Base-by-base conservation (phyloP, 2,888 invertebrate genomes). In the Cerastoderma edule region DNA sequence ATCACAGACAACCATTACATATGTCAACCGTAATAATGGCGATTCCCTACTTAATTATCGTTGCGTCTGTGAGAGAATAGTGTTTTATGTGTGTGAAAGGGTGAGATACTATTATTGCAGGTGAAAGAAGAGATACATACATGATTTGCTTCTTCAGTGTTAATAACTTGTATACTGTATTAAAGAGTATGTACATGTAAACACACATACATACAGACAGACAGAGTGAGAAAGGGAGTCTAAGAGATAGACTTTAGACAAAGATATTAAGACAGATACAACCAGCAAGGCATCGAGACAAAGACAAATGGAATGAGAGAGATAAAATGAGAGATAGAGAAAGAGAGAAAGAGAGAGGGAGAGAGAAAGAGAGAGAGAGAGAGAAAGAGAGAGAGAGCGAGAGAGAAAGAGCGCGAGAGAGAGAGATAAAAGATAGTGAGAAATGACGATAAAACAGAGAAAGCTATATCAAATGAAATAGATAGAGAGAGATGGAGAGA, bases 401-500 rank as follows among this genome's bases (percentile, higher is more conserved):
- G n/a, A 53, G 6, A 53, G 19, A 53, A 10, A 53, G n/a, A 53
- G 53, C 8, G 13, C 8, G 53, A 53, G 13, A 22, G 53, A 53
- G n/a, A 53, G 13, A 53, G 53, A 53, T 22, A 53, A 6, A 53
- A n/a, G n/a, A 16, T 13, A 13, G 19, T 16, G 19, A 16, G 19
- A 13, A 44, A 10, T 16, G 10, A 44, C 13, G 44, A 16, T 13
- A 6, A 53, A 22, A 53, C n/a, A 53, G 53, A 22, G n/a, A 53
- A 10, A 53, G n/a, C 8, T 8, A 53, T 22, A 53, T 22, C 8
- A 6, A 53, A 22, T 16, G 53, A 53, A 6, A 22, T 16, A 53
- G 13, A 53, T 10, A 53, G 53, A 53, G 13, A 53, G n/a, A 53
- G n/a, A 53, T n/a, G n/a, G n/a, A 53, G 13, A 53, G 53, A 53